Conservation (phyloP, 2,797 vertebrate species). For the Apogon hyalosoma region DNA sequence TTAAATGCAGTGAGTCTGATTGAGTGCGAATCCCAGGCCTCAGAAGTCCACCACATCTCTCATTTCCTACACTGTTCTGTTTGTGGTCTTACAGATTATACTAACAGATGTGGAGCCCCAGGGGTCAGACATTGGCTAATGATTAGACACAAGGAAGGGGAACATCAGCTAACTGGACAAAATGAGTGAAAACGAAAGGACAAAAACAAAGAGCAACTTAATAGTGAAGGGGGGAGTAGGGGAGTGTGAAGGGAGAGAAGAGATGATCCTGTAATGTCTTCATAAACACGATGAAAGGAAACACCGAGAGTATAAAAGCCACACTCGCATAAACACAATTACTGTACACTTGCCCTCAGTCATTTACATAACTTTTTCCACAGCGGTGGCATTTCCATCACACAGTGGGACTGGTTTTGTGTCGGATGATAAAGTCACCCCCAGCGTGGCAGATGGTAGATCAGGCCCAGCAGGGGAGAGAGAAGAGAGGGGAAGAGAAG, state of each 20-base stretch:
- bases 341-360: slow-evolving; percentile 21
- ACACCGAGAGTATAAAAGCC: background rate
- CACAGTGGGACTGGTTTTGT: slow-evolving; percentile 70
- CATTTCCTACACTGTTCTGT: slow-evolving; percentile 47
- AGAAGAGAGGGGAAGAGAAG: slow-evolving; percentile 75
- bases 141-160: slow-evolving; percentile 53
- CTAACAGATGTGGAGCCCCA: slow-evolving; percentile 62
- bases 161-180: slow-evolving; percentile 50
- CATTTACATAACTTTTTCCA: slow-evolving; percentile 59
- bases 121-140: slow-evolving; percentile 61
- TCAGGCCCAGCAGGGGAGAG: slow-evolving; percentile 76
- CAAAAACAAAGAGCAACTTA: slow-evolving; percentile 36
- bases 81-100: slow-evolving; percentile 16
- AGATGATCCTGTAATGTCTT: background rate
- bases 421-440: slow-evolving; percentile 75
- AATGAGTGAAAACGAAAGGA: slow-evolving; percentile 31
- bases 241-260: background rate
- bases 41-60: slow-evolving; percentile 20
- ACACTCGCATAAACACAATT: background rate
- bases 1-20: background rate
- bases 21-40: slow-evolving; percentile 2
- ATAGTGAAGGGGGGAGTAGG: background rate
- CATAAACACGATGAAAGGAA: background rate
- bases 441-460: slow-evolving; percentile 90
- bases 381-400: slow-evolving; percentile 74